phyloP scores from a whole-genome alignment of 2,888 invertebrate species.

The Chelonus formosanus region DNA sequence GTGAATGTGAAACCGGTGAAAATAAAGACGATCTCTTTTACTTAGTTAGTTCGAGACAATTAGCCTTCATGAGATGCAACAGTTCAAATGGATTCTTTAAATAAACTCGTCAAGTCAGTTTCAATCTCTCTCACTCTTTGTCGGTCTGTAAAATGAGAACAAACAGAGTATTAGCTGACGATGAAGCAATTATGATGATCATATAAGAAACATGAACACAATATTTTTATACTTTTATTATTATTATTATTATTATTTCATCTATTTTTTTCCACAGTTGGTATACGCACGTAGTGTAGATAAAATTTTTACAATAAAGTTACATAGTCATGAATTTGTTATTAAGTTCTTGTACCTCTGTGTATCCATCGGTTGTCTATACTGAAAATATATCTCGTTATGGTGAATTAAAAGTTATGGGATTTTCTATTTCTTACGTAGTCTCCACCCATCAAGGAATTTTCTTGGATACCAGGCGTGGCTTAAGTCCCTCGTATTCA shows the following conservation, averaged over 20 bases:
- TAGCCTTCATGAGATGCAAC: slow-evolving; percentile 15
- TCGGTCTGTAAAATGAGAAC: slow-evolving; percentile 21
- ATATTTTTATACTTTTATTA: slow-evolving; percentile 6
- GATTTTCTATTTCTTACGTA: background rate
- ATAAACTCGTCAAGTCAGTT: slow-evolving; percentile 31
- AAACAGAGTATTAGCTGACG: slow-evolving; percentile 22
- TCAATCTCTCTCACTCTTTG: slow-evolving; percentile 14
- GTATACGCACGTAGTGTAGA: background rate
- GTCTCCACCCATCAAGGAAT: slow-evolving; percentile 5
- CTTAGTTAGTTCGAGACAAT: slow-evolving; percentile 20
- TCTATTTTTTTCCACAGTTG: background rate
- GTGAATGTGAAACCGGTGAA: background rate
- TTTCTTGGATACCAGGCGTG: slow-evolving; percentile 10
- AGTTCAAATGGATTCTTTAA: slow-evolving; percentile 4
- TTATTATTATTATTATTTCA: slow-evolving; percentile 2
- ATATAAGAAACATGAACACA: slow-evolving; percentile 11
- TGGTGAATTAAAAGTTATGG: background rate
- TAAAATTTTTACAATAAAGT: slow-evolving; percentile 1
- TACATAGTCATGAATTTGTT: slow-evolving; percentile 31
- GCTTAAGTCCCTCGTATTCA: slow-evolving; percentile 8
- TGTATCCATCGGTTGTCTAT: slow-evolving; percentile 16
- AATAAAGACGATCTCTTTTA: background rate
- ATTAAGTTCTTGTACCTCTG: slow-evolving; percentile 7
- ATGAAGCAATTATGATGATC: slow-evolving; percentile 27
- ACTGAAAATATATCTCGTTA: too few species aligned